Base-by-base conservation (phyloP, 2,113 vertebrate genomes). In the Tychaedon coryphoeus region DNA sequence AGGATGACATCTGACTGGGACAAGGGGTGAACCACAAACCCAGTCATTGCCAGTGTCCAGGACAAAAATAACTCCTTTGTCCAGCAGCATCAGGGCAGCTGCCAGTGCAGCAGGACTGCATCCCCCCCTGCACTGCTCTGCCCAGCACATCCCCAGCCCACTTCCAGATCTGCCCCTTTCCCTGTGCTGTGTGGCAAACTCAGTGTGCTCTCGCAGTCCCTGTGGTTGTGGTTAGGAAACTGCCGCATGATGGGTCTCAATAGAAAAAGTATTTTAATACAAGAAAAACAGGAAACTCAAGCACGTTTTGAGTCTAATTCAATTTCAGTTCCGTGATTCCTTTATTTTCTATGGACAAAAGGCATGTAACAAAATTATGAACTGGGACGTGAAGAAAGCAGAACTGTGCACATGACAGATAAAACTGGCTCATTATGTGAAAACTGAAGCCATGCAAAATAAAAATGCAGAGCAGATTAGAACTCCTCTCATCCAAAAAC, bases 201-300 rank as follows among this genome's bases (percentile, higher is more conserved):
- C 67, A 24, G 72, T 42, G 65, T 91, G 86, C 22, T 91, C 93
- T 91, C 2, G 4, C 81, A 91, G 93, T 77, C 94, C 85, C 93
- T 95, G 93, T 96, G 96, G 90, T 90, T 96, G 94, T 96, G 95
- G 93, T 92, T 92, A 96, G 93, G 94, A 96, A 93, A 96, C 92
- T 94, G 92, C 88, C 0, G 23, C 92, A 90, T 80, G 94, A 84
- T 88, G 82, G 75, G 82, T 96, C 95, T 96, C 95, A 96, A 96
- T 96, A 94, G 88, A 96, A 97, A 95, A 96, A 96, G 85, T 96
- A 97, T 96, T 96, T 96, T 97, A 96, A 96, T 94, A 93, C 74
- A 96, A 95, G 93, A 94, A 94, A 95, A 97, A 97, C 96, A 96
- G 96, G 95, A 97, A 97, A 97, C 86, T 96, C 79, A n/a, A 94